These are phyloP conservation scores for Perognathus longimembris DNA, from an alignment of 2,113 vertebrate species.

Conservation along the genomic window DNA sequence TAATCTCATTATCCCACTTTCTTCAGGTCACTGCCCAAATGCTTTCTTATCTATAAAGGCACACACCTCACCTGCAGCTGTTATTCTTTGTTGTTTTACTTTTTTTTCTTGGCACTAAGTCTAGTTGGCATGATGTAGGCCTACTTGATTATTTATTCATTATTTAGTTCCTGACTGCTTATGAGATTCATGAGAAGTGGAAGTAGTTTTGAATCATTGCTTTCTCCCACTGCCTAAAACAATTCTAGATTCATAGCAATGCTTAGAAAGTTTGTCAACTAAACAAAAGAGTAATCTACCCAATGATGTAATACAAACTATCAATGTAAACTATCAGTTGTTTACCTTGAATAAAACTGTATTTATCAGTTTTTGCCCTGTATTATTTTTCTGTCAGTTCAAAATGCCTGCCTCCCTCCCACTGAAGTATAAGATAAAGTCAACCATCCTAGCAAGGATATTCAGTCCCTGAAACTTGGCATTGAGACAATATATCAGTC, in stretches of 20 bases:
- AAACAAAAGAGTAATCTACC: not conserved
- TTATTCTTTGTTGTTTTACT: not conserved
- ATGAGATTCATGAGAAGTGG: not conserved
- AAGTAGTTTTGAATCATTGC: not conserved
- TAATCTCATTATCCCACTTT: not conserved
- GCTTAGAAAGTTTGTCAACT: not conserved
- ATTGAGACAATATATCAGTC: not conserved
- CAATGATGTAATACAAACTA: not conserved
- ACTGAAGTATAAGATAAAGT: not conserved
- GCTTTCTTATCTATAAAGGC: not conserved
- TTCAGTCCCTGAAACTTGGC: not conserved
- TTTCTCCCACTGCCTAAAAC: not conserved
- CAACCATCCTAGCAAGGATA: not conserved
- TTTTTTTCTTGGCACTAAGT: not conserved
- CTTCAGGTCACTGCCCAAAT: not conserved
- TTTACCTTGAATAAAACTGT: not conserved
- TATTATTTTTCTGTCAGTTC: not conserved
- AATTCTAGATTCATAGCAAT: not conserved
- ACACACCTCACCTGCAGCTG: not conserved
- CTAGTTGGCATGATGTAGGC: not conserved
- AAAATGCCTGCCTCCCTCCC: not conserved
- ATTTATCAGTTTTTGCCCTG: not conserved
- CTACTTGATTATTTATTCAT: constrained; percentile 36
- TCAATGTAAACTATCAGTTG: too few relatives aligned
- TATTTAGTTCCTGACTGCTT: not conserved